Base-by-base conservation (phyloP, 2,113 vertebrate species). In the Ancistrus triradiatus region DNA sequence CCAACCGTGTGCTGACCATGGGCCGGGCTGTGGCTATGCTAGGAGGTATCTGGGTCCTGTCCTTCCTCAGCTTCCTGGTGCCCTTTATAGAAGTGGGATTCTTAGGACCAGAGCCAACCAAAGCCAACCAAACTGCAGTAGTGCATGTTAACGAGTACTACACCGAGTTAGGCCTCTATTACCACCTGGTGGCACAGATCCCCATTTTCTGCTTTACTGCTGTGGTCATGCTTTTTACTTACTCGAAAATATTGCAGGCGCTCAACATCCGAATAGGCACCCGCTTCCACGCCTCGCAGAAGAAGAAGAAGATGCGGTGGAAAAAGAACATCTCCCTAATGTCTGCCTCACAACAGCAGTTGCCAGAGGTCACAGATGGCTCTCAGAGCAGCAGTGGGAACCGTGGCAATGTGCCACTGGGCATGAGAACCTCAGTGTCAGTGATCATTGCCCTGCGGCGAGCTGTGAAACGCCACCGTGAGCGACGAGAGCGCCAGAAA, bases 141-240 rank as follows among this genome's bases (percentile, higher is more conserved):
- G 60, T 63, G 5, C 65, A 73, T 0, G 66, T 66, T 2, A 71
- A 68, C 1, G 59, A 71, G 73, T 96, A 95, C 79, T 90, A 95
- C 80, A 93, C 89, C 0, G 93, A 95, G 78, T 85, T 92, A 28
- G 95, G 95, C 60, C 91, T 98, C 82, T 98, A 98, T 78, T 99
- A 99, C 55, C 96, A 99, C 71, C 86, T 99, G 52, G 85, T 98
- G 0, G 95, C 95, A 53, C 95, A 99, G 84, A 98, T 99, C 62
- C 96, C 96, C 21, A 98, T 98, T 72, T 99, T 97, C 79, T 94
- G 94, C 84, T 95, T 96, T 74, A 99, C 96, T 13, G 94, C 90
- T 4, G 62, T 98, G 42, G 93, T 98, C 60, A 99, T 99, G 96
- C 78, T 99, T 51, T 91, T 98, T 68, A 99, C 96, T 18, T 99